A percentile compares a stretch with the other conserved stretches of the same genome.
Conservation (phyloP, 1,140 invertebrate species). For the Alviniconcha marisindica region DNA sequence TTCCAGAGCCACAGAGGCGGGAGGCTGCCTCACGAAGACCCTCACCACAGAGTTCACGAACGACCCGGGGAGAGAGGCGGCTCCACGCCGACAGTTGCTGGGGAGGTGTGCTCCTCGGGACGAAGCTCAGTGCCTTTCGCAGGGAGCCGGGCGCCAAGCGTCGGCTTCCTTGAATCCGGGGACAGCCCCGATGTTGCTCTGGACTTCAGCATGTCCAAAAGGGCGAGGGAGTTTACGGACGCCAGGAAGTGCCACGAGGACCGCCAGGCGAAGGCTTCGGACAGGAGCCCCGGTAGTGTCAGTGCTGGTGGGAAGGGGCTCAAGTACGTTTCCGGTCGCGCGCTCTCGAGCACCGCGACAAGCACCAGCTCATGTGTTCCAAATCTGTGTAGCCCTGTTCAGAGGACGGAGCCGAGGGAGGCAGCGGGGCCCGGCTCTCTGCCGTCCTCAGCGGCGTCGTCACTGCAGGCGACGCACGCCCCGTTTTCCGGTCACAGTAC, state of each 20-base stretch:
- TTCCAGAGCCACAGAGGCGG: neutral
- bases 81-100: too few relatives aligned
- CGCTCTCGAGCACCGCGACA: neutral
- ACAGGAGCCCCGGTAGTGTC: neutral
- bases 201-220: conserved; percentile 36
- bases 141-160: neutral
- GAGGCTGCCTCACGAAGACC: neutral
- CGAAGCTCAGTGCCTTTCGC: conserved; percentile 21
- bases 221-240: neutral
- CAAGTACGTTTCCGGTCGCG: neutral
- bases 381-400: neutral
- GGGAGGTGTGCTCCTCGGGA: neutral
- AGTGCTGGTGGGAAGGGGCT: neutral
- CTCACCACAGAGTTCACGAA: neutral
- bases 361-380: neutral
- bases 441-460: neutral
- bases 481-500: neutral
- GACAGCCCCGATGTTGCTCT: neutral
- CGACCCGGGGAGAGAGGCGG: neutral
- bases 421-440: neutral
- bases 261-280: neutral
- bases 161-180: neutral
- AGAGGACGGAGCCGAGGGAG: neutral
- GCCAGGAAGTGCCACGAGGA: conserved; percentile 1
- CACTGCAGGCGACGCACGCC: neutral